phyloP scores from a whole-genome alignment of 2,113 vertebrate genomes.

The Planiliza haematocheilus region DNA sequence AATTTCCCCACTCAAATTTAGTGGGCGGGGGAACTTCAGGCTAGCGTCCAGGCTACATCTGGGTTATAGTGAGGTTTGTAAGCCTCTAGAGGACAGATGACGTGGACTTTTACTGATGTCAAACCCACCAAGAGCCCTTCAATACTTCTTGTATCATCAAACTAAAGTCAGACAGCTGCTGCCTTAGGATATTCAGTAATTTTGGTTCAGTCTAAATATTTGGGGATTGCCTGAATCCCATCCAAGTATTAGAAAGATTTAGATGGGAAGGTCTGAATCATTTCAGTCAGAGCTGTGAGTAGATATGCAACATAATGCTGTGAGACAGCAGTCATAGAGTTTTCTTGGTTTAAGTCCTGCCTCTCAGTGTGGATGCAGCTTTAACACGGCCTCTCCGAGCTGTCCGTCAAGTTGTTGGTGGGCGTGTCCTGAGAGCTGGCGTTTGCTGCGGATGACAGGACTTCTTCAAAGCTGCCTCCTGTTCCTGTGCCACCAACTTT shows the following conservation, averaged over 20 bases:
- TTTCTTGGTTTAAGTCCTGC: constrained; percentile 31
- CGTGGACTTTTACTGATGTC: background rate
- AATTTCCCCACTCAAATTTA: no score
- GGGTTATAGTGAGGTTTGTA: background rate
- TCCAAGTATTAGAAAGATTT: background rate
- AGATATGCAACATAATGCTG: constrained; percentile 21
- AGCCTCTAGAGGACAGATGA: constrained; percentile 15
- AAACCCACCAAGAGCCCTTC: background rate
- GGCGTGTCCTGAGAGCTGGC: constrained; percentile 90
- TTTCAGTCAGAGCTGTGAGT: constrained; percentile 36
- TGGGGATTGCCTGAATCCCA: background rate
- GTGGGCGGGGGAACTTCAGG: no score
- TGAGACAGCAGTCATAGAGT: constrained; percentile 12
- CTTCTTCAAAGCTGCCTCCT: constrained; percentile 95
- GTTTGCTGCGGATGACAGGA: constrained; percentile 92
- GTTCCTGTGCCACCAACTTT: constrained; percentile 87
- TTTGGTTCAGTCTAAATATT: background rate
- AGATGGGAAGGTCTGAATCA: background rate
- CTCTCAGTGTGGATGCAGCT: background rate
- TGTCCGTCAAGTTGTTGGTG: constrained; percentile 79
- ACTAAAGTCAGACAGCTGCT: background rate
- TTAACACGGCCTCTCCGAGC: constrained; percentile 85
- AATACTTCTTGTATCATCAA: background rate
- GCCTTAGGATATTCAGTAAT: background rate
- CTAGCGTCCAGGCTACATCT: no score